Base-by-base conservation (phyloP, 2,888 invertebrate species). In the Rhagonycha fulva region DNA sequence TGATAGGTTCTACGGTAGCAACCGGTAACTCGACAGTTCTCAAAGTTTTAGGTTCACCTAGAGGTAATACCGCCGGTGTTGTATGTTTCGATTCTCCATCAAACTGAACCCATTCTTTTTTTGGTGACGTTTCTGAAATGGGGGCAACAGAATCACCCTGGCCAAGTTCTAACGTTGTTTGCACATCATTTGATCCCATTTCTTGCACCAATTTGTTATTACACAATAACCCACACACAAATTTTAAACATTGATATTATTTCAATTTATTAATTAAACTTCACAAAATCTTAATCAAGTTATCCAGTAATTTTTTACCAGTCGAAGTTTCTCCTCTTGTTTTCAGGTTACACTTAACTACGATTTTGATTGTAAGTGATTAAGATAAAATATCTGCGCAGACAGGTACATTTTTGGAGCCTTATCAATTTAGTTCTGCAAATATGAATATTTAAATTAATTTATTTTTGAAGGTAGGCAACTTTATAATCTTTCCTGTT, bases 51-150 rank as follows among this genome's bases (percentile, higher is more conserved):
- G 87, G 86, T 74, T 87, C 87, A 72, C 85, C 78, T 63, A 83
- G 79, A 28, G 84, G 82, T 83, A 95, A 91, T 82, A 95, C 94
- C 80, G 95, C 95, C 68, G 93, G 90, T 78, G 88, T 81, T 72
- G 82, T 82, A 72, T 73, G 74, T 47, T 63, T 75, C 26, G 70
- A 62, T 60, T 88, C 88, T 77, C 88, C 87, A 7, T 88, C 88
- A 79, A 88, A 88, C 76, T 87, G 85, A 70, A 88, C 87, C 88
- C 88, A 88, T 69, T 84, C 85, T 81, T 87, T 86, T 4, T 81
- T 81, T 1, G 83, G 80, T 2, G 78, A 71, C 10, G 85, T 82
- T 71, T 86, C 84, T 2, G 84, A 78, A 69, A 82, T 71, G 10
- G 86, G 85, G 66, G 84, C 83, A 11, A 85, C 84, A 10, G 78